A percentile compares a stretch with the other conserved stretches of the same genome.
Conservation (phyloP, 1,140 invertebrate species). For the Camponotus pennsylvanicus region DNA sequence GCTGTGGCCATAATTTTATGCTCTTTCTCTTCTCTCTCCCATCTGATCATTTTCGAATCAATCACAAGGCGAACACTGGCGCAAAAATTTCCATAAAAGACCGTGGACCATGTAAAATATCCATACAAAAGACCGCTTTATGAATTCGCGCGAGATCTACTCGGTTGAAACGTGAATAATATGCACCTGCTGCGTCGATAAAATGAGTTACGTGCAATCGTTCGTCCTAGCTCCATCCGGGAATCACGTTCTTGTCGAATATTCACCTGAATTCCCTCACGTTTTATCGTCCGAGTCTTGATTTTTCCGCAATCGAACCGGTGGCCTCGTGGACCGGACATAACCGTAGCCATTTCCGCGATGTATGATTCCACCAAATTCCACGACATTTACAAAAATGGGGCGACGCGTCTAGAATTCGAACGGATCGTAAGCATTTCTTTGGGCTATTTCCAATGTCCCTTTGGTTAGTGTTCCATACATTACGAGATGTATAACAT, state of each 20-base stretch:
- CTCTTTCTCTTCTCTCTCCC: not conserved
- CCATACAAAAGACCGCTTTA: slow-evolving; percentile 84
- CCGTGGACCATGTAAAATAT: slow-evolving; percentile 78
- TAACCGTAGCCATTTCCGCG: slow-evolving; percentile 58
- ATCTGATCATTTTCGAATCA: slow-evolving; percentile 13
- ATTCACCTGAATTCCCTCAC: slow-evolving; percentile 73
- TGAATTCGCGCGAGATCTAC: slow-evolving; percentile 85
- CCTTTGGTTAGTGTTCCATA: too few relatives aligned
- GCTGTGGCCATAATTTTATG: not conserved
- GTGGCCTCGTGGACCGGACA: slow-evolving; percentile 49
- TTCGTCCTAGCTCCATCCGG: slow-evolving; percentile 70
- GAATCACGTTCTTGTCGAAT: slow-evolving; percentile 71
- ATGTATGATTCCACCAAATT: slow-evolving; percentile 56
- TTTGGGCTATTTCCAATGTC: not conserved
- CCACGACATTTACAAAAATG: slow-evolving; percentile 49
- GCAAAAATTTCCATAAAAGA: slow-evolving; percentile 85
- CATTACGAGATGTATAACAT: not conserved
- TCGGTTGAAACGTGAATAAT: slow-evolving; percentile 84
- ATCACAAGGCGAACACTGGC: slow-evolving; percentile 67
- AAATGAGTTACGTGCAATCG: slow-evolving; percentile 76
- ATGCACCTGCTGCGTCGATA: slow-evolving; percentile 82
- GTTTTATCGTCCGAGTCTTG: slow-evolving; percentile 70
- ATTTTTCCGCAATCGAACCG: slow-evolving; percentile 65
- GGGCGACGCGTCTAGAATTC: slow-evolving; percentile 55
- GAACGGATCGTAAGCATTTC: not conserved